Base-by-base conservation (phyloP, 1,140 invertebrate species). In the Euura saliciscinereae region DNA sequence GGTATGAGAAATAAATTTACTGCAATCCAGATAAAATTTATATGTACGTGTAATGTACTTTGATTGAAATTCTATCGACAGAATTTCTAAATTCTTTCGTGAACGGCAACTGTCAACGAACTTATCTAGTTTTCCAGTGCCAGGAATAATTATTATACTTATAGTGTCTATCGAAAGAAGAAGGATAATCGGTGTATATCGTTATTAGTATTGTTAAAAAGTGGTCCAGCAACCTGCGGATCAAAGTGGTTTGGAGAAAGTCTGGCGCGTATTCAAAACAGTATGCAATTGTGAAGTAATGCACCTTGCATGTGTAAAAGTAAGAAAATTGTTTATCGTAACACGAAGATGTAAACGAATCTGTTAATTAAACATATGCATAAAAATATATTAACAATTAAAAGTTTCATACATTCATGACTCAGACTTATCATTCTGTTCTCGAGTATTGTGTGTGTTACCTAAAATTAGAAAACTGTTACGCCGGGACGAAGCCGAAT, bases 361-460 rank as follows among this genome's bases (percentile, higher is more conserved):
- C 51, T 59, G 13, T 59, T 6, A n/a, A 59, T 59, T 59, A 59
- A 59, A 59, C 51, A 59, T n/a, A 59, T n/a, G 13, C 51, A 59
- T n/a, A 59, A 59, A 59, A 59, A 59, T 59, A 59, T 59, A 59
- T 59, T 59, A 59, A 59, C 51, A 59, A 59, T 8, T n/a, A 3
- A 59, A 59, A 59, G 10, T 11, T 59, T 59, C 6, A n/a, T 59
- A 59, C 51, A 59, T 59, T 59, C 51, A 59, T 59, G 51, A 59
- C 51, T 59, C 51, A 11, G 51, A 59, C 51, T 59, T 8, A 59
- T 59, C 13, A 59, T 59, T 59, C 13, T 59, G 51, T 59, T 59
- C 13, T 59, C 51, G 51, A 59, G 13, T 59, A 59, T 59, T n/a
- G 6, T 28, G 28, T 28, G 28, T 59, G 10, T 59, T 59, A 59